Base-by-base conservation (phyloP, 2,888 invertebrate species). In the Morpho achilles region DNA sequence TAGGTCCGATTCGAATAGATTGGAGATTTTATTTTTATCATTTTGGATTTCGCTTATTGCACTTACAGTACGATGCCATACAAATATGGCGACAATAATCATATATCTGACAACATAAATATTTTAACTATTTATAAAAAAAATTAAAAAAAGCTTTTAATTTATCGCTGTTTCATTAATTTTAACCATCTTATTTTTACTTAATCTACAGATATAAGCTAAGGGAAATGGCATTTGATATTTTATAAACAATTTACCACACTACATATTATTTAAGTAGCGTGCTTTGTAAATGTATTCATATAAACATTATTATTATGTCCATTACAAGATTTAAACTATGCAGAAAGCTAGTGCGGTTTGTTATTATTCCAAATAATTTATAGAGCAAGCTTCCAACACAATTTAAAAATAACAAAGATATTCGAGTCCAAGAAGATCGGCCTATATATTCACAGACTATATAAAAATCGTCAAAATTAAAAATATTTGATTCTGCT, bases 1-100 rank as follows among this genome's bases (percentile, higher is more conserved):
- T 65, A 63, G 56, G 50, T 69, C 65, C 62, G 62, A 63, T 66
- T 66, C 67, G 54, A 65, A 63, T 67, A 65, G 47, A 62, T 53
- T 68, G 70, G 68, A 71, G 67, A 69, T 66, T 66, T 68, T 68
- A 65, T 68, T 69, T 54, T 46, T 40, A 69, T 72, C 50, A 64
- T 62, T 77, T 75, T 74, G 70, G 70, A 71, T 71, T 72, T 75
- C 70, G 74, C 76, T 73, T 80, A 80, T 80, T 79, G 78, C 78
- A 79, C 77, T 74, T 68, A 58, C 47, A 41, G 53, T 47, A 60
- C 49, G 32, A 53, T 50, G 58, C 10, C 54, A 57, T 55, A 16
- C 16, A 32, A 32, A 32, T 5, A 32, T 32, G 32, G 53, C 54
- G 42, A 47, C 50, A 49, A 10, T 53, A 58, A 50, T 58, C 50